Base-by-base conservation (phyloP, 2,888 invertebrate species). In the Pinctada fucata region DNA sequence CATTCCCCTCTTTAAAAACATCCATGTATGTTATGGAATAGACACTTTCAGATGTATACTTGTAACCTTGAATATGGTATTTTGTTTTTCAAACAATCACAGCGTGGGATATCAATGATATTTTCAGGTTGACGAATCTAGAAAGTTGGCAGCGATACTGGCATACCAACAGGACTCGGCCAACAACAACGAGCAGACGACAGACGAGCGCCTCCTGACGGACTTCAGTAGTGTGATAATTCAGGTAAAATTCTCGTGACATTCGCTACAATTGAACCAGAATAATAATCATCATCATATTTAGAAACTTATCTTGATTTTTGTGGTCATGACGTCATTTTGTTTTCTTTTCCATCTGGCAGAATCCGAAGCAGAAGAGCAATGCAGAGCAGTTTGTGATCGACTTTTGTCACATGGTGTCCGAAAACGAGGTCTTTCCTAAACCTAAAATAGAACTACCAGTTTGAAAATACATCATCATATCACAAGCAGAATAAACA, bases 381-480 rank as follows among this genome's bases (percentile, higher is more conserved):
- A 13, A 31, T 31, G 13, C 74, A 0, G 78, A 78, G 65, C 70
- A 78, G 47, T 71, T 70, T 52, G 74, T 78, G 31, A 16, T 51
- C 5, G 78, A 78, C 50, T 78, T 72, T 49, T 78, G 78, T 74
- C 74, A 74, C 45, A 74, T 51, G 66, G 45, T 78, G 5, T 52
- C 74, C 8, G 69, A 69, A 16, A 69, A 76, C 13, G 70, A 76
- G 16, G 70, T 76, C 3, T 73, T 78, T 48, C 45, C 63, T 13
- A 48, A 52, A 31, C 78, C 78, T 31, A 74, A 64, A 48, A 78
- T 78, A 70, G 78, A 78, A 31, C 64, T 78, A 71, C 78, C 78
- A 10, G 71, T 74, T 63, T 78, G 78, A 78, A 58, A 58, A 58
- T 13, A 58, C 6, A 58, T 58, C 13, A 6, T 10, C 6, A 58